Evolutionary conservation across 2,113 vertebrate species (phyloP), one percentile per base, ranked within the genome.

Genomic region (Dasypus novemcinctus): DNA sequence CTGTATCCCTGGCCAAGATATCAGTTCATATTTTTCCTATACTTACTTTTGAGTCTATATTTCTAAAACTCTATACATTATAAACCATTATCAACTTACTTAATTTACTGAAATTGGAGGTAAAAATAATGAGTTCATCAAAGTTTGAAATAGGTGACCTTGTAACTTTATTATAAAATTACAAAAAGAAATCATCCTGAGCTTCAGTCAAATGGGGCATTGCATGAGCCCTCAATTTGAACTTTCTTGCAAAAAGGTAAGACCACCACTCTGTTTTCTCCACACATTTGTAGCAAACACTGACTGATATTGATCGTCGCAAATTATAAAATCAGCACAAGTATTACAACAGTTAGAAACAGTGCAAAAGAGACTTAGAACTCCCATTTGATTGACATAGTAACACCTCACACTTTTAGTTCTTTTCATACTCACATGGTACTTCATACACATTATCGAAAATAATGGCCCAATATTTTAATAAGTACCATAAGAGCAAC

Each of bases 41-140:
- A 25, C 72, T 72, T 94, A 43, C 21, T 29, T 66, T 69, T 61
- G 10, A 76, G 5, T 54, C 0, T 49, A n/a, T 52, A 82, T 85
- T 72, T 91, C 33, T 41, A 89, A 87, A 74, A 41, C 27, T 75
- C n/a, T 20, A 36, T 8, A 75, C 5, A 76, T 64, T 80, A 69
- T 59, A 46, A 94, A 90, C 36, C 25, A 72, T 9, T n/a, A 78
- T 29, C 54, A 17, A 57, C 23, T 92, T 84, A 1, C 57, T 92
- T 95, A 79, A 76, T 69, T 74, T 52, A 66, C 7, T 80, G 4
- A 49, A 87, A 82, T 61, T 43, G 66, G 59, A 38, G 23, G 71
- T 94, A n/a, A 91, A 87, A 86, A 88, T 79, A 43, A 43, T 57
- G 23, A 93, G n/a, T 27, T 78, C 20, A 74, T n/a, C 54, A 96